A percentile compares a stretch with the other conserved stretches of the same genome.
Evolutionary conservation across 1,140 invertebrate species (phyloP).

Genomic region (Drosophila santomea): DNA sequence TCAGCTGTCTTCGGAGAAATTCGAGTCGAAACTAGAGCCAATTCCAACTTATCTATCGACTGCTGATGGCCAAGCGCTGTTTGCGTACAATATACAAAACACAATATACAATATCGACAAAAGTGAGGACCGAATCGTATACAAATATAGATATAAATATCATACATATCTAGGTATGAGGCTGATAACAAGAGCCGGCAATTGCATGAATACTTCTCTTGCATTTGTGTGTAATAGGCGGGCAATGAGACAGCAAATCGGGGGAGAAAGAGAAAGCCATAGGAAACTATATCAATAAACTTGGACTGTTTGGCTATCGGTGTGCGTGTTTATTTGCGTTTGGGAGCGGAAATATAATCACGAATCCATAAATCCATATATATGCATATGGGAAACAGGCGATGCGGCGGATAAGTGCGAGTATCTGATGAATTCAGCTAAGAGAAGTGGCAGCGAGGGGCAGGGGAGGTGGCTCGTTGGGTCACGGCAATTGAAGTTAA

Average conservation of each 20-base stretch:
- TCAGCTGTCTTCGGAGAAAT: conserved; percentile 15
- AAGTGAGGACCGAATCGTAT: conserved; percentile 40
- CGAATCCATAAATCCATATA: conserved; percentile 19
- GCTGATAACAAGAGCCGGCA: conserved; percentile 64
- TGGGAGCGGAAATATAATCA: conserved; percentile 42
- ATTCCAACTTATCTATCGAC: conserved; percentile 33
- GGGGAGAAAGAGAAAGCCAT: conserved; percentile 1
- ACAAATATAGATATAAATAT: conserved; percentile 40
- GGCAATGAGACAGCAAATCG: conserved; percentile 21
- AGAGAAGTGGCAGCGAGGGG: neutral
- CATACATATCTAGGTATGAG: conserved; percentile 16
- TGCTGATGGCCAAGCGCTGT: conserved; percentile 55
- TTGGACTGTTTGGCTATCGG: conserved; percentile 39
- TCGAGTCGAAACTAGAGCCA: conserved; percentile 11
- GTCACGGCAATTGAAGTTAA: conserved; percentile 59
- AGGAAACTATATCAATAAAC: conserved; percentile 47
- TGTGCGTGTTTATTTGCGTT: conserved; percentile 22
- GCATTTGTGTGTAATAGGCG: neutral
- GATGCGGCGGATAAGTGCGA: conserved; percentile 20
- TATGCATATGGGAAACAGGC: conserved; percentile 13
- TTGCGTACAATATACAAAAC: conserved; percentile 68
- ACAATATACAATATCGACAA: conserved; percentile 64
- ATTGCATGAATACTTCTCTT: conserved; percentile 58
- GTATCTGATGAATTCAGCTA: conserved; percentile 33
- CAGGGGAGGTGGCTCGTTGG: conserved; percentile 11